Evolutionary conservation across 2,888 invertebrate genomes (phyloP), one percentile per base, ranked within the genome.

Genomic region (Synanthedon tipuliformis): DNA sequence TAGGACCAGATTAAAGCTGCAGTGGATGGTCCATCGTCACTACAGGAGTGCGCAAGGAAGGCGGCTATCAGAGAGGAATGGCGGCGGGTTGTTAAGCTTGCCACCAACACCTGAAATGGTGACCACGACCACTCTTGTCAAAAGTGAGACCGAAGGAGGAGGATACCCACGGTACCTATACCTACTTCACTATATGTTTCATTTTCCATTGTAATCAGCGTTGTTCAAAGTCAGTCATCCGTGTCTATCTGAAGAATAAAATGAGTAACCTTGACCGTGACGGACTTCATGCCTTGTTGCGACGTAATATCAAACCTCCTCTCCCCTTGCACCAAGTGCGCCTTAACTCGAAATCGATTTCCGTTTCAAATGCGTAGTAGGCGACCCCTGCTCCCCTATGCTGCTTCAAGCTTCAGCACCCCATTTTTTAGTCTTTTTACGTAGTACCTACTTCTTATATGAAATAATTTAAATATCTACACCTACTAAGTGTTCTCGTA

Each of bases 261-360:
- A 61, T 61, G 54, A 62, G 71, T 81, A 75, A 79, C 83, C 83
- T 84, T 85, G 83, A 75, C 81, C 80, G 69, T 80, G 76, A 72
- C 71, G 62, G 64, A 68, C 65, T 63, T 64, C 57, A 61, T 56
- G 62, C 61, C 61, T 18, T 59, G 63, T 70, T 73, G 65, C 67
- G 59, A 67, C 72, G 67, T 69, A 66, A 70, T 70, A 69, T 57
- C 62, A 61, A 61, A 60, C 59, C 65, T 57, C 57, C 57, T 57
- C 56, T 57, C 62, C 63, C 66, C 63, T 60, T 55, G 56, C 57
- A 64, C 51, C 57, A 61, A 60, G 57, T 68, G 63, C 66, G 64
- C 61, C 60, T 64, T 59, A 59, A 67, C 66, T 61, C 65, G 65
- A 61, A 66, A 78, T 79, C 74, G 77, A 81, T 82, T 72, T 66